Evolutionary conservation across 2,888 invertebrate genomes (phyloP).

Genomic region (Idaea biselata): DNA sequence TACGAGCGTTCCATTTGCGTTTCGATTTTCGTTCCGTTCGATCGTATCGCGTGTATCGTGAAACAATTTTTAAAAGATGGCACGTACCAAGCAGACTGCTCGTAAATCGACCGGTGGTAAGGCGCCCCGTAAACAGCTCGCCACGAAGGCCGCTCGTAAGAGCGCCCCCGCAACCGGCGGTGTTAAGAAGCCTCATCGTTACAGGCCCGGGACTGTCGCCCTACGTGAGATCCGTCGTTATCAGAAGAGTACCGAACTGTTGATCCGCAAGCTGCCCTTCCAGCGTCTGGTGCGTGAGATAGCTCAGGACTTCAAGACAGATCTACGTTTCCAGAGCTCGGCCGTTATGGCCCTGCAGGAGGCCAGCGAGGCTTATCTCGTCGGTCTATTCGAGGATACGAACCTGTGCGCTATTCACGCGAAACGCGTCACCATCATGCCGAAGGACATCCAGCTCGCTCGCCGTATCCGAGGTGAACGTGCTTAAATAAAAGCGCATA

Average conservation of each 20-base stretch:
- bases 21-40: too few relatives aligned
- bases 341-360: slow-evolving; percentile 96
- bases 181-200: slow-evolving; percentile 91
- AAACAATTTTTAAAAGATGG: slow-evolving; percentile 4
- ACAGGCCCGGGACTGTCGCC: slow-evolving; percentile 94
- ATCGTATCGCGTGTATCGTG: too few relatives aligned
- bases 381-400: slow-evolving; percentile 98
- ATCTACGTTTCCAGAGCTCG: slow-evolving; percentile 96
- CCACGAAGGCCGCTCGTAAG: slow-evolving; percentile 93
- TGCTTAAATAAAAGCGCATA: too few relatives aligned
- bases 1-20: not conserved
- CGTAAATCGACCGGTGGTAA: slow-evolving; percentile 96
- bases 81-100: slow-evolving; percentile 93
- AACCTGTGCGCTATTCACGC: too few relatives aligned
- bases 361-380: slow-evolving; percentile 94
- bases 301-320: slow-evolving; percentile 98
- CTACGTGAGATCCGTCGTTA: slow-evolving; percentile 95
- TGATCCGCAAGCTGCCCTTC: too few relatives aligned
- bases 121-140: slow-evolving; percentile 92
- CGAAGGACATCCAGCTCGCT: too few relatives aligned
- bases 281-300: slow-evolving; percentile 97
- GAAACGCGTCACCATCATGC: too few relatives aligned
- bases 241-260: slow-evolving; percentile 93
- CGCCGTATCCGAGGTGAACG: too few relatives aligned
- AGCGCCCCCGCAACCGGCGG: slow-evolving; percentile 89